Evolutionary conservation across 2,888 invertebrate genomes (phyloP).

Genomic region (Polyommatus icarus): DNA sequence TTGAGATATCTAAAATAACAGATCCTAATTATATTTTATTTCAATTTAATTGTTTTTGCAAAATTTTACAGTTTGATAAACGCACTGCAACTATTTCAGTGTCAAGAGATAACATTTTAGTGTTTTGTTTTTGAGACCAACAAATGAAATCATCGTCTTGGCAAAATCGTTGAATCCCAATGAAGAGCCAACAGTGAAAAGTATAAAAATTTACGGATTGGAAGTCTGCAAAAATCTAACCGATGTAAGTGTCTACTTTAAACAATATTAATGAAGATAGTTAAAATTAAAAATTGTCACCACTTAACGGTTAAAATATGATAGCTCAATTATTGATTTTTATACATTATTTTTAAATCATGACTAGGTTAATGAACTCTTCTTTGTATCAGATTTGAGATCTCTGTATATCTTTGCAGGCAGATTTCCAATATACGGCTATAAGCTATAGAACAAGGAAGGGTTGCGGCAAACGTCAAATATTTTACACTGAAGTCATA

Average conservation of each 20-base stretch:
- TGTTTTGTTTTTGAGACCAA: constrained; percentile 14
- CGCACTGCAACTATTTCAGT: constrained; percentile 21
- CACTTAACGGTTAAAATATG: no score
- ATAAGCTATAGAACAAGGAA: constrained; percentile 21
- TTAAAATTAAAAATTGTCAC: neutral
- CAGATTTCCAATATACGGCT: constrained; percentile 15
- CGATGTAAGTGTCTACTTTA: neutral
- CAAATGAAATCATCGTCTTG: constrained; percentile 17
- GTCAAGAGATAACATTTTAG: constrained; percentile 22
- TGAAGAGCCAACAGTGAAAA: constrained; percentile 15
- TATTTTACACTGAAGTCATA: constrained; percentile 55
- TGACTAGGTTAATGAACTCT: no score
- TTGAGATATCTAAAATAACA: no score
- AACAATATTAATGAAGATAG: neutral
- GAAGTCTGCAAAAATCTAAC: constrained; percentile 28
- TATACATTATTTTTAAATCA: no score
- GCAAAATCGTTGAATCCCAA: constrained; percentile 10
- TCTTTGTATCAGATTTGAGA: neutral
- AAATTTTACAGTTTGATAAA: constrained; percentile 23
- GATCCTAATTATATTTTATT: no score
- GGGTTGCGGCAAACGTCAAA: constrained; percentile 53
- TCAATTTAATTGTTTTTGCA: neutral
- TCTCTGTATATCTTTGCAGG: neutral
- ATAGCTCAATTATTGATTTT: no score
- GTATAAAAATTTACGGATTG: constrained; percentile 26